Percentiles rank a stretch among this genome's conserved stretches.
Evolutionary conservation across 2,797 vertebrate genomes (phyloP).

Genomic region (Sebastiscus albofasciatus): DNA sequence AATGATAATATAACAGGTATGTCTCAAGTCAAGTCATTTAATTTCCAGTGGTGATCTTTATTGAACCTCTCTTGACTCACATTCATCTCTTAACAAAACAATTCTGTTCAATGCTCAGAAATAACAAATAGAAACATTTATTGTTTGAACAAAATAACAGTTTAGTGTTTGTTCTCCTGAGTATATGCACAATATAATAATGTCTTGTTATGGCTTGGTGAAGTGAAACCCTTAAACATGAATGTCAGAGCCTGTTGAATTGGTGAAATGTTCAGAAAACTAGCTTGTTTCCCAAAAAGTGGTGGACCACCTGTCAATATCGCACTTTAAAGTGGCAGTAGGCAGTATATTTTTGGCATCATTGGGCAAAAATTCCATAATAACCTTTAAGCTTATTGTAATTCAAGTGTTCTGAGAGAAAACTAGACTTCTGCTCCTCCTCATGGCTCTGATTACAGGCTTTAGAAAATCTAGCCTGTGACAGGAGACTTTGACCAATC

Average conservation of each 20-base stretch:
- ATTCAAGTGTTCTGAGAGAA: no score
- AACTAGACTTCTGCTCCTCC: no score
- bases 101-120: background rate
- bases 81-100: background rate
- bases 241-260: background rate
- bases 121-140: background rate
- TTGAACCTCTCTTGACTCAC: background rate
- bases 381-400: no score
- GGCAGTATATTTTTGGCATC: no score
- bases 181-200: slow-evolving; percentile 35
- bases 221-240: background rate
- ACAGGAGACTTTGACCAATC: no score
- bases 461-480: no score
- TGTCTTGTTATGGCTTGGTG: background rate
- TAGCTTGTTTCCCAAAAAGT: background rate
- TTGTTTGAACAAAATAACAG: background rate
- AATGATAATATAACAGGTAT: no score
- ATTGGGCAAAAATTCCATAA: no score
- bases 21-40: background rate
- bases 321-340: no score
- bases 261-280: background rate
- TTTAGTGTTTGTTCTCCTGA: slow-evolving; percentile 38
- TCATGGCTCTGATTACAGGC: no score
- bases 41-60: slow-evolving; percentile 19
- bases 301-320: no score